Evolutionary conservation across 1,140 invertebrate species (phyloP).

Genomic region (Teleogryllus occipitalis): DNA sequence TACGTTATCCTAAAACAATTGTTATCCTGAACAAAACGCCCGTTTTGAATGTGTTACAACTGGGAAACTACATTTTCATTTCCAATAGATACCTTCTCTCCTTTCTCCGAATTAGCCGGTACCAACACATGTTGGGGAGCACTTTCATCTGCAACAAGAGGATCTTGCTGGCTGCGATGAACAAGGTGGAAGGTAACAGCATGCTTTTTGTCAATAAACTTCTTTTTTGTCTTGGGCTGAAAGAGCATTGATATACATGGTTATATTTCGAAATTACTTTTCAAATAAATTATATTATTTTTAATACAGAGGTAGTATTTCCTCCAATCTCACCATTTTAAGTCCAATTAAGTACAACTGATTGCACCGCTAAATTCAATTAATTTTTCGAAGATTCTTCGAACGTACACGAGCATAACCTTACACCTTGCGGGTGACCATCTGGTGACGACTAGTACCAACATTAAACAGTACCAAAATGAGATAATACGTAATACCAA

Average conservation of each 20-base stretch:
- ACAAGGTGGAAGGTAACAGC: conserved; percentile 86
- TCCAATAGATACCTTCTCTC: conserved; percentile 20
- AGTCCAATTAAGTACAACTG: neutral
- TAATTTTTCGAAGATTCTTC: neutral
- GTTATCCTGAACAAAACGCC: neutral
- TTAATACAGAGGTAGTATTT: neutral
- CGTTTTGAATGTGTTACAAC: neutral
- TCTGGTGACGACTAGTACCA: no score
- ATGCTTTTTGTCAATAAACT: conserved; percentile 88
- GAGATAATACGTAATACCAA: no score
- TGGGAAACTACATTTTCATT: neutral
- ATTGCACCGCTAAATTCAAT: neutral
- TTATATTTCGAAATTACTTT: neutral
- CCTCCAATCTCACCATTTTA: neutral
- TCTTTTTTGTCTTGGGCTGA: conserved; percentile 44
- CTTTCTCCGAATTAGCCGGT: conserved; percentile 37
- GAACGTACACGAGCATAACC: no score
- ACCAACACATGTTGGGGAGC: conserved; percentile 81
- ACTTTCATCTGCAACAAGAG: conserved; percentile 74
- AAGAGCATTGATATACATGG: conserved; percentile 4
- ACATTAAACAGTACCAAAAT: no score
- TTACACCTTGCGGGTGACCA: no score
- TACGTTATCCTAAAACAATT: conserved; percentile 28
- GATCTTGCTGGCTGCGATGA: conserved; percentile 87
- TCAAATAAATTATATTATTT: neutral